Conservation (phyloP, 2,113 vertebrate species). For the Stomatorhinus ivindoensis region DNA sequence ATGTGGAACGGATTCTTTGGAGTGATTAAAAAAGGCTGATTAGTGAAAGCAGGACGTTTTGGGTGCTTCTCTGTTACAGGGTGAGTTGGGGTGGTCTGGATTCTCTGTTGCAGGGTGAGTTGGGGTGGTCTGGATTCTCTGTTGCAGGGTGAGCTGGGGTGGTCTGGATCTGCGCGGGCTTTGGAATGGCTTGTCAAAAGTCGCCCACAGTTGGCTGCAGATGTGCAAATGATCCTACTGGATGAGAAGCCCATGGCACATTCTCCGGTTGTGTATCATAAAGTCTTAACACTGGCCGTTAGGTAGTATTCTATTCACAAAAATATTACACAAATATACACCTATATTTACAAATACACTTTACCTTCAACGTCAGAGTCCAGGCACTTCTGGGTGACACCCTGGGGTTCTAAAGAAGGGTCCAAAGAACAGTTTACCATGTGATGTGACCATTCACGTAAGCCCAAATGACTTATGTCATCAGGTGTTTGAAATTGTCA, state of each 20-base stretch:
- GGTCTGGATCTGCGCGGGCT: neutral
- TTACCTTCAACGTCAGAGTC: constrained; percentile 44
- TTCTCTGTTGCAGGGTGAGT: too few relatives aligned
- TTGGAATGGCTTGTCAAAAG: constrained; percentile 26
- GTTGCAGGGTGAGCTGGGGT: too few relatives aligned
- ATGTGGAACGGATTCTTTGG: constrained; percentile 30
- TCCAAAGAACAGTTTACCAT: constrained; percentile 21
- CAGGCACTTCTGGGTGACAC: constrained; percentile 55
- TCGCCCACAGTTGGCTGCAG: constrained; percentile 23
- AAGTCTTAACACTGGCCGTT: constrained; percentile 56
- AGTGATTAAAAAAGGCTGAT: constrained; percentile 20
- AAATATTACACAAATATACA: constrained; percentile 46
- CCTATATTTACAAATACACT: constrained; percentile 56
- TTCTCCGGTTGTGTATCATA: constrained; percentile 55
- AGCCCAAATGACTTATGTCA: neutral
- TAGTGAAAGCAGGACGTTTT: constrained; percentile 29
- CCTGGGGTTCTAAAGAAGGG: constrained; percentile 28
- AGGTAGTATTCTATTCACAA: constrained; percentile 63
- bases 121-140: neutral
- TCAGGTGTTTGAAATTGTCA: neutral
- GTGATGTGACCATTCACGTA: neutral
- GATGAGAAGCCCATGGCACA: constrained; percentile 53
- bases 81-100: neutral
- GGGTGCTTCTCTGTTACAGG: constrained; percentile 12
- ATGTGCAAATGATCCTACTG: constrained; percentile 31